Base-by-base conservation (phyloP, 2,113 vertebrate genomes). In the Poeciliopsis retropinna region DNA sequence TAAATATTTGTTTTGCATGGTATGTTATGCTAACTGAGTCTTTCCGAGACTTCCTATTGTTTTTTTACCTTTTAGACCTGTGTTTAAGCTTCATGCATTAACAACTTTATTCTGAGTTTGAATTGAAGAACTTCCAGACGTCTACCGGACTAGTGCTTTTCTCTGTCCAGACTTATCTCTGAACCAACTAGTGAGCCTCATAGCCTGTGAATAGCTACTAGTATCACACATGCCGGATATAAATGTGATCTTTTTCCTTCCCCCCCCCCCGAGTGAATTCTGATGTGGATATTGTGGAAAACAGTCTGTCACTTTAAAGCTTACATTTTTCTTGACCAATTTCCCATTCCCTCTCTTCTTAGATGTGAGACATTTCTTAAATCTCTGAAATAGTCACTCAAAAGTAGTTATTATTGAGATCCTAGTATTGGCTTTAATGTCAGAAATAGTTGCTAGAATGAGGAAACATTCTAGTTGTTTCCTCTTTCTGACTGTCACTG, bases 381-480 rank as follows among this genome's bases (percentile, higher is more conserved):
- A 3, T 41, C 13, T 41, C 14, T 41, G 39, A 41, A 41, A 41
- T 15, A 14, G 39, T 41, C 14, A 15, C 12, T 15, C 39, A 54
- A 25, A 54, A 54, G 25, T 8, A 22, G 47, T 51, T 51, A 19
- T 22, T 54, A 6, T 25, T 54, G 17, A 54, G 6, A 54, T 54
- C 5, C 25, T 54, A 41, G 39, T 12, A 41, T 41, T 41, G 14
- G 39, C 44, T 47, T 85, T 76, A 60, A 70, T 28, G 67, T 87
- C 78, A 88, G 84, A 78, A 25, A 54, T 25, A 57, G 51, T 10
- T 57, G 8, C 51, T 57, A n/a, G n/a, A n/a, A n/a, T n/a, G n/a
- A n/a, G n/a, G n/a, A n/a, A n/a, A n/a, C 9, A 57, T n/a, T 57
- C 51, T 57, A 10, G 51, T 54, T 54, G 34, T 37, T 37, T 37